Evolutionary conservation across 2,797 vertebrate genomes (phyloP), one percentile per base, ranked within the genome.

Genomic region (Lepus townsendii): DNA sequence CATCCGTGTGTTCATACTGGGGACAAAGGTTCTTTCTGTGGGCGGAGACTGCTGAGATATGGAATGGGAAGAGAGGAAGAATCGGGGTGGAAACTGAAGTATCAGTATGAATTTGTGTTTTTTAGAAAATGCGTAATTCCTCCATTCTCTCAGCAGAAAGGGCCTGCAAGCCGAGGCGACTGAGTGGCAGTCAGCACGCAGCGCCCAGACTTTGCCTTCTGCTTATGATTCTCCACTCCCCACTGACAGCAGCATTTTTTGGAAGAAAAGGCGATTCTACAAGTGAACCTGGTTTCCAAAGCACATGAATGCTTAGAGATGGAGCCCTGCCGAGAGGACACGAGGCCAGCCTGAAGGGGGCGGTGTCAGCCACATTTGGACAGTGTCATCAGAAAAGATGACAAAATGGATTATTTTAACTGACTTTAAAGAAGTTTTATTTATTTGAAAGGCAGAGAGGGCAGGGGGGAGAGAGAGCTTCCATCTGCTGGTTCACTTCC

Each of bases 331-430:
- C 57, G 54, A 30, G 77, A 66, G 66, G 42, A 71, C 24, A 63
- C 26, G 71, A 52, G 82, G 38, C 27, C 73, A 92, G n/a, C 4
- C 2, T 12, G 30, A 42, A 54, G 57, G 52, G 22, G 32, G 30
- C 32, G 66, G 47, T 62, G 3, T 26, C 79, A 26, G 83, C 20
- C 12, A 42, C 6, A 7, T 66, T 72, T 83, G 47, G 65, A 69
- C 47, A 77, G 35, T 14, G 38, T 65, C 60, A 35, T 78, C 57
- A 79, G 83, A 68, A 79, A 91, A 91, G 82, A 82, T 57, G 54
- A 76, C 76, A 82, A 47, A 88, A 77, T 6, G 71, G 20, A 71
- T 75, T 80, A 32, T 32, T 62, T 47, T n/a, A 83, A 71, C 5
- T 10, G 42, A 47, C 42, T 47, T 9, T 47, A 47, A 47, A 47